A percentile compares a stretch with the other conserved stretches of the same genome.
These are phyloP conservation scores for Meda fulgida DNA, from an alignment of 2,797 vertebrate species.

Conservation along the genomic window DNA sequence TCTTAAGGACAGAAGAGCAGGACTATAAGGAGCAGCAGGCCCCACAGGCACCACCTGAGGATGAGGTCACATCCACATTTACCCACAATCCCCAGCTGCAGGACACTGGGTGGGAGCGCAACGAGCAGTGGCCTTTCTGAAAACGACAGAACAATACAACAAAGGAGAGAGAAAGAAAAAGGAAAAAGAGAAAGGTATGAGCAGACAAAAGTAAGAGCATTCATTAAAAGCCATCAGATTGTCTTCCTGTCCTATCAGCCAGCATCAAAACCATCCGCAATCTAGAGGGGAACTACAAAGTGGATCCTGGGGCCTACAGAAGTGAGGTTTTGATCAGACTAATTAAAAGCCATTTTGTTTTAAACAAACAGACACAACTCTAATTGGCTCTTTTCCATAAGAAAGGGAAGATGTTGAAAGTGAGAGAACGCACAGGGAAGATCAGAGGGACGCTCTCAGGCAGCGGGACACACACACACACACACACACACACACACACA, in stretches of 20 bases:
- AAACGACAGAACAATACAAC: conserved; percentile 71
- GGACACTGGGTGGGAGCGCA: conserved; percentile 33
- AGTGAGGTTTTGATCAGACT: conserved; percentile 95
- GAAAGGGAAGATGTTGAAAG: conserved; percentile 99
- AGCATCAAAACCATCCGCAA: conserved; percentile 89
- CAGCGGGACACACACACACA: conserved; percentile 75
- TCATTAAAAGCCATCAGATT: conserved; percentile 91
- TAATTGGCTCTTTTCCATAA: conserved; percentile 99
- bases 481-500: conserved; percentile 37
- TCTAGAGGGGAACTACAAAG: conserved; percentile 94
- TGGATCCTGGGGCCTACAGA: conserved; percentile 88
- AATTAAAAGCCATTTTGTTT: conserved; percentile 99
- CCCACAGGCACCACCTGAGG: conserved; percentile 44
- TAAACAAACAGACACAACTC: conserved; percentile 99
- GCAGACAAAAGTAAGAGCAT: conserved; percentile 83
- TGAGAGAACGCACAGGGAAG: conserved; percentile 87
- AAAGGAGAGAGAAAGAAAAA: conserved; percentile 64
- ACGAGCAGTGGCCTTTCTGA: conserved; percentile 42
- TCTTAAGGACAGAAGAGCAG: conserved; percentile 46
- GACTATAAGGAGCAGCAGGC: conserved; percentile 38
- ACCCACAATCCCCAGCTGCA: conserved; percentile 40
- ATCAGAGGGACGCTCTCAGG: conserved; percentile 87
- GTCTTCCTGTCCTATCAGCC: conserved; percentile 92
- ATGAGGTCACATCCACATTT: conserved; percentile 54
- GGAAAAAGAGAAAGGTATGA: conserved; percentile 73